Evolutionary conservation across 2,113 vertebrate genomes (phyloP).

Genomic region (Sphyrna mokarran): DNA sequence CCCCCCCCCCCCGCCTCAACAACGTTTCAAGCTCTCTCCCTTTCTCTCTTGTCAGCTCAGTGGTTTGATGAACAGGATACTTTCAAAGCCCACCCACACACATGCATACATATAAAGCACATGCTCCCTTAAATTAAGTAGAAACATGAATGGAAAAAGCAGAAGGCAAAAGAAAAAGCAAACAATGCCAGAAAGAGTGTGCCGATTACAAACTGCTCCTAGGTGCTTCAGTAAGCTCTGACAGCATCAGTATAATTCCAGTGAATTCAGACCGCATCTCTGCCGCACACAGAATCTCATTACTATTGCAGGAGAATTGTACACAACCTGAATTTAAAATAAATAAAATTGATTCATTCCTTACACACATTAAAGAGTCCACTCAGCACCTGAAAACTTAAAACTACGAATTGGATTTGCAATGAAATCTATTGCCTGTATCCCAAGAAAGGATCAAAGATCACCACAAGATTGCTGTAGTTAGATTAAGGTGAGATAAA

Average conservation of each 20-base stretch:
- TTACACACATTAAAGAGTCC: not conserved
- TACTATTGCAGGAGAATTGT: not conserved
- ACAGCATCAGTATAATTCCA: not conserved
- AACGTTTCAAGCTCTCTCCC: slow-evolving; percentile 34
- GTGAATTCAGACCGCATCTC: not conserved
- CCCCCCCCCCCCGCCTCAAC: not conserved
- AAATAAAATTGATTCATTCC: slow-evolving; percentile 7
- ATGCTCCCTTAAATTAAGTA: slow-evolving; percentile 43
- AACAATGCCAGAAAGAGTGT: slow-evolving; percentile 16
- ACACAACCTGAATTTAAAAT: not conserved
- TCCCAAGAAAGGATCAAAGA: not conserved
- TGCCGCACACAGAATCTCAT: not conserved
- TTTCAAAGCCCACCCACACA: slow-evolving; percentile 54
- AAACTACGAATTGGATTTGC: not conserved
- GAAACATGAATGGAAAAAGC: slow-evolving; percentile 38
- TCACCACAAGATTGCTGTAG: not conserved
- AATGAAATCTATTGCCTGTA: not conserved
- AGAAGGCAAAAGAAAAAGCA: slow-evolving; percentile 34
- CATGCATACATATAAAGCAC: slow-evolving; percentile 20
- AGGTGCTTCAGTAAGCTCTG: not conserved
- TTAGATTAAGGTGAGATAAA: not conserved
- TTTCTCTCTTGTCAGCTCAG: slow-evolving; percentile 45
- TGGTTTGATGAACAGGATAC: slow-evolving; percentile 53
- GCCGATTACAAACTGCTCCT: not conserved
- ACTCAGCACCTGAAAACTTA: not conserved